Percentiles rank a stretch among this genome's conserved stretches.
Evolutionary conservation across 2,797 vertebrate species (phyloP).

Genomic region (Synanceia verrucosa): DNA sequence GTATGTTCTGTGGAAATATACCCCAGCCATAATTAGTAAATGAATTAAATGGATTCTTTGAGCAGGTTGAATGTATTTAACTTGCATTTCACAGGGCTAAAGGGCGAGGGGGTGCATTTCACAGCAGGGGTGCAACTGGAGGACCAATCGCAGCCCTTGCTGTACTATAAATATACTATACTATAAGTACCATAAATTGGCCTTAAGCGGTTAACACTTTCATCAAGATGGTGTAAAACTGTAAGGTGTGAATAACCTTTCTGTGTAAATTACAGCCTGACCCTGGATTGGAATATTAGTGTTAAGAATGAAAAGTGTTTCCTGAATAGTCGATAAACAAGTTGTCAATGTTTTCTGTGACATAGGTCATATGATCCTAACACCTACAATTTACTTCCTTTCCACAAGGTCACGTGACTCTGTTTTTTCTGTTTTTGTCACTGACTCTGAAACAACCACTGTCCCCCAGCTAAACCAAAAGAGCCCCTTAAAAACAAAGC

Average conservation of each 20-base stretch:
- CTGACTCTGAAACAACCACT: conserved; percentile 32
- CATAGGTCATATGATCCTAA: conserved; percentile 13
- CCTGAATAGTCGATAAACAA: conserved; percentile 36
- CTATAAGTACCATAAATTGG: too few species aligned
- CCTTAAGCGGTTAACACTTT: conserved; percentile 32
- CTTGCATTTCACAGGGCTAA: too few species aligned
- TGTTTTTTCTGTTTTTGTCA: conserved; percentile 49
- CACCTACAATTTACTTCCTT: conserved; percentile 4
- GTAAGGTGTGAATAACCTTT: conserved; percentile 23
- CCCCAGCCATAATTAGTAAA: too few species aligned
- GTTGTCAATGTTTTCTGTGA: conserved; percentile 43
- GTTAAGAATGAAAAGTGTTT: conserved; percentile 22
- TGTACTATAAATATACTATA: too few species aligned
- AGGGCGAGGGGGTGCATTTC: too few species aligned
- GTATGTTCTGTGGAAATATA: too few species aligned
- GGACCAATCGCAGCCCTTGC: too few species aligned
- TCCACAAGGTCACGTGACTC: not conserved
- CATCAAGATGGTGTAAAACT: conserved; percentile 14
- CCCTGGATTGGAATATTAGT: conserved; percentile 22
- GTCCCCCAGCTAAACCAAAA: conserved; percentile 54
- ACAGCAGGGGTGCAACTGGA: too few species aligned
- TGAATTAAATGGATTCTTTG: too few species aligned
- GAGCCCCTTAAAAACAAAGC: conserved; percentile 39
- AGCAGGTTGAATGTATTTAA: too few species aligned
- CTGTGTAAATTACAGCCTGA: conserved; percentile 8